Percentiles rank a stretch among this genome's conserved stretches.
Conservation (phyloP, 2,113 vertebrate genomes). For the Albula glossodonta region DNA sequence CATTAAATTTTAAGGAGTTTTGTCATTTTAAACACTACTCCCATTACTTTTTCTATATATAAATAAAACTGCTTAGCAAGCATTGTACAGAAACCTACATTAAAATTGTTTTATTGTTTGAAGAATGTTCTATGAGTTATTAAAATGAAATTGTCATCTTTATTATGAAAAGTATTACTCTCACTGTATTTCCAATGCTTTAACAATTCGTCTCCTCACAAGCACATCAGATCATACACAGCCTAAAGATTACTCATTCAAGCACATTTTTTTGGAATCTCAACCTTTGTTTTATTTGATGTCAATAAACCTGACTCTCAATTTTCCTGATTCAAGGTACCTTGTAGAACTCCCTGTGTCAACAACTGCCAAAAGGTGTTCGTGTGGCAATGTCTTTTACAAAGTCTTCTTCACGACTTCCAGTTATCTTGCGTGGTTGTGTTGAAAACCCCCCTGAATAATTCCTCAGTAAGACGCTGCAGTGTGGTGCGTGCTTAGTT, state of each 20-base stretch:
- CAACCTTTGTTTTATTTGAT: background rate
- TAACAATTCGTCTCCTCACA: background rate
- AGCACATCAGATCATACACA: background rate
- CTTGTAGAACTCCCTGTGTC: background rate
- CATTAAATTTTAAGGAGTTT: slow-evolving; percentile 98
- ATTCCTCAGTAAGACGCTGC: no score
- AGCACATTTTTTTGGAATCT: background rate
- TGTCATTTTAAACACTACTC: slow-evolving; percentile 93
- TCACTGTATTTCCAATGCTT: background rate
- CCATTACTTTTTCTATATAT: slow-evolving; percentile 97
- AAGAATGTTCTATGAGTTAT: slow-evolving; percentile 90
- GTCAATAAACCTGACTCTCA: background rate
- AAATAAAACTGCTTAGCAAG: slow-evolving; percentile 96
- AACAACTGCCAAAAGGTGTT: background rate
- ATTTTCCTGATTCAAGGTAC: background rate
- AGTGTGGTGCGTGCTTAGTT: no score
- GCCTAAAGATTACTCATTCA: background rate
- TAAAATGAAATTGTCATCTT: slow-evolving; percentile 63
- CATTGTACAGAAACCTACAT: slow-evolving; percentile 94
- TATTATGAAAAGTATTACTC: slow-evolving; percentile 44
- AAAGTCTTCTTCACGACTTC: no score
- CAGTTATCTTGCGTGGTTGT: no score
- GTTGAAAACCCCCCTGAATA: no score
- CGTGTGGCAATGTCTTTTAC: background rate
- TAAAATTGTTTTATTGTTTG: slow-evolving; percentile 94